Evolutionary conservation across 2,888 invertebrate species (phyloP), one percentile per base, ranked within the genome.

Genomic region (Amphiduros pacificus): DNA sequence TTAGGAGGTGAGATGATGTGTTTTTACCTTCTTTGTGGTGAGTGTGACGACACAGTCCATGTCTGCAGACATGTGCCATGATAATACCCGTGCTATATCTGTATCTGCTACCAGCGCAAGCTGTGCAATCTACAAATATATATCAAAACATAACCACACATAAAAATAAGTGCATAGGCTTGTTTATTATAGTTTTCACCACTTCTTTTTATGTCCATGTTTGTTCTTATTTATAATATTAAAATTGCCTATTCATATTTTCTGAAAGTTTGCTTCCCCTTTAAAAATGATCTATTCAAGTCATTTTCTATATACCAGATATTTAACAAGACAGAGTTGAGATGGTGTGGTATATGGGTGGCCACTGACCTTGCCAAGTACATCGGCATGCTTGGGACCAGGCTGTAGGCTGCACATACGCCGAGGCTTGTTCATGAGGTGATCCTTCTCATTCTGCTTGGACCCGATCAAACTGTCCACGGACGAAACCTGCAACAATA

Each of bases 61-160:
- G 67, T 82, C 82, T n/a, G 79, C 77, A 27, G 80, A 79, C 82
- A 82, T 81, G 62, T 82, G 82, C 82, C 81, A 82, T 0, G 82
- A 81, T 51, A 82, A 62, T 2, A 80, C 81, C 20, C 77, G 66
- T 0, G 82, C 79, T 29, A 78, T 76, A 62, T 76, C 80, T 40
- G 73, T 65, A 58, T 80, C 77, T 14, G 65, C 67, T 3, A 80
- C 72, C 66, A 74, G 67, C 0, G 80, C 81, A 40, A 81, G 66
- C 57, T 81, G 80, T 3, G 76, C 78, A 55, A 82, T 81, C 81
- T 80, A 70, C 31, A 73, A 71, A n/a, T 48, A 55, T 32, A 22
- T 50, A 27, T 20, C 11, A 55, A 26, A 50, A n/a, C 29, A 29
- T 36, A 9, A 36, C n/a, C n/a, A n/a, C n/a, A n/a, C n/a, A n/a